Evolutionary conservation across 53 echinoderm and acorn worm genomes (phyloP), one percentile per base, ranked within the genome.

Genomic region (Astropecten irregularis): DNA sequence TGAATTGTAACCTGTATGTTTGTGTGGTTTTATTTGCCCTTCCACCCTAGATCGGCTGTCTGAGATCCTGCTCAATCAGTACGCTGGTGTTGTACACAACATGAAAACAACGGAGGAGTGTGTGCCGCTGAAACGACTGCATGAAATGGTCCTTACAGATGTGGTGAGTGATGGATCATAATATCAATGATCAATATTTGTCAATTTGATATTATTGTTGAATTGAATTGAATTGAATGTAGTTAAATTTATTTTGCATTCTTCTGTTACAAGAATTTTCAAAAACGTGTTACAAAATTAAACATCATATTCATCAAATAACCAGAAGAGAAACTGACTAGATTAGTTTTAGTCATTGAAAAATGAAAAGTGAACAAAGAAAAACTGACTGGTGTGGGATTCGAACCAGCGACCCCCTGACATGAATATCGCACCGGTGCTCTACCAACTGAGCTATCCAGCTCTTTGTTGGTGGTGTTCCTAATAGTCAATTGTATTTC

Each of bases 61-160:
- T 27, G 71, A 84, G 39, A 56, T 84, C 16, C 56, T 84, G 9
- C 40, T 84, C 2, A 29, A 31, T 21, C 84, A 84, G 30, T 84
- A 84, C 31, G n/a, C 52, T 21, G 70, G 70, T 26, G 30, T 84
- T 32, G 27, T 69, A 1, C 55, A 84, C 31, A 55, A 37, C 21
- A 70, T 56, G 30, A 36, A 21, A 65, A 20, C 70, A 2, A 70
- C 58, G 30, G 70, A 84, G 22, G 71, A 84, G 20, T 47, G 70
- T 19, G 31, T 58, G 9, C 69, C 84, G 2, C 25, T 84, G 31
- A 84, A 84, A 46, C 56, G 70, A 35, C 58, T 70, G 20, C 84
- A 84, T 19, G 84, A 84, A 11, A 58, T 38, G 18, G 55, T 84
- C 9, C 19, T 57, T 2, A 84, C 84, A 1, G 84, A 84, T 29